A percentile compares a stretch with the other conserved stretches of the same genome.
These are phyloP conservation scores for Seriola rivoliana DNA, from an alignment of 2,113 vertebrate species.

Conservation along the genomic window DNA sequence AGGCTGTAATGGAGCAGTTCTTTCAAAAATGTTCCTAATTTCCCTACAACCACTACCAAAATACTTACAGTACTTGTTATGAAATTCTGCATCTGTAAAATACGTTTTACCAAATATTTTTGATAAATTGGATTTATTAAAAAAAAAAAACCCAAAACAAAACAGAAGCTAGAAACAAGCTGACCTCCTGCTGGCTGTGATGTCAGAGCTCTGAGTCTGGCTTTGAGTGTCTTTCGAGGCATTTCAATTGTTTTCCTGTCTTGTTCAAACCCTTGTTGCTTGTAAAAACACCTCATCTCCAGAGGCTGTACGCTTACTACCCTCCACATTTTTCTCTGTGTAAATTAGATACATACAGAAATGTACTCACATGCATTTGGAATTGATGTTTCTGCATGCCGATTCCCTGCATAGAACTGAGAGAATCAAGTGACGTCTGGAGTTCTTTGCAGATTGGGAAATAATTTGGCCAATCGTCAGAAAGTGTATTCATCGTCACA, in stretches of 20 bases:
- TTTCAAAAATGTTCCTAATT: neutral
- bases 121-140: neutral
- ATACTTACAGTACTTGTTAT: constrained; percentile 2
- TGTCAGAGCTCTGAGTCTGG: constrained; percentile 63
- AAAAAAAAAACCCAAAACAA: neutral
- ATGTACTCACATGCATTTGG: constrained; percentile 34
- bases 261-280: constrained; percentile 44
- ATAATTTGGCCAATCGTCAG: constrained; percentile 26
- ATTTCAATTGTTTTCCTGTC: constrained; percentile 56
- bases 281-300: constrained; percentile 32
- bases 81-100: neutral
- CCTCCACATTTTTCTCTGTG: constrained; percentile 27
- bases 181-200: constrained; percentile 31
- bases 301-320: constrained; percentile 28
- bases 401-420: constrained; percentile 48
- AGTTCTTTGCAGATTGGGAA: constrained; percentile 36
- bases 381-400: constrained; percentile 57
- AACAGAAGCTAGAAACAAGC: too few species aligned
- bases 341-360: constrained; percentile 28
- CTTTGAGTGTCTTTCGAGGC: constrained; percentile 42
- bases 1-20: neutral
- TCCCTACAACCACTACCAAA: neutral
- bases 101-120: constrained; percentile 4
- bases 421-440: constrained; percentile 53
- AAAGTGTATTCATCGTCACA: constrained; percentile 34